Conservation (phyloP, 2,113 vertebrate species). For the Thamnaconus septentrionalis region DNA sequence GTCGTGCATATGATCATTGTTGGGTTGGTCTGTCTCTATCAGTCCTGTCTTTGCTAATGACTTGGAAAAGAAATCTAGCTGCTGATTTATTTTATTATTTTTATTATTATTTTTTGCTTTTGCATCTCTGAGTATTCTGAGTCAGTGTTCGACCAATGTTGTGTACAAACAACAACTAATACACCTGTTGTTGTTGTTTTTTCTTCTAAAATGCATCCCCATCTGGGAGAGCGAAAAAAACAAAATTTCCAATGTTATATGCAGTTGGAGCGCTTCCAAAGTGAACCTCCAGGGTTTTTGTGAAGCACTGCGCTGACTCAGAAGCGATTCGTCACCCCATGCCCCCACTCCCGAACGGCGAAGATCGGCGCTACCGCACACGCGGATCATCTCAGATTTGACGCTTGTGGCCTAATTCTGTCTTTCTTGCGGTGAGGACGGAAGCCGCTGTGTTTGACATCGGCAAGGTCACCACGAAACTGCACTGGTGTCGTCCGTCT, state of each 20-base stretch:
- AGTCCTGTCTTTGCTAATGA: constrained; percentile 51
- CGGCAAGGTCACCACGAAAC: constrained; percentile 15
- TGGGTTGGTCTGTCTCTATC: constrained; percentile 20
- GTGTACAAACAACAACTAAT: not conserved
- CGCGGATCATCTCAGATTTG: constrained; percentile 36
- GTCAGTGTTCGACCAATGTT: constrained; percentile 47
- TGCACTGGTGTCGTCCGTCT: not conserved
- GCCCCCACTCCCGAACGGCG: constrained; percentile 12
- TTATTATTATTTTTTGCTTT: constrained; percentile 1
- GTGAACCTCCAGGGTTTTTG: constrained; percentile 3
- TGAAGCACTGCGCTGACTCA: constrained; percentile 50
- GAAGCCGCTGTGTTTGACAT: constrained; percentile 7
- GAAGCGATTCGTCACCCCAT: constrained; percentile 36
- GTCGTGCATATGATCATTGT: constrained; percentile 37
- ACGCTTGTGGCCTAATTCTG: constrained; percentile 43
- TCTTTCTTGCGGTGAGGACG: constrained; percentile 20
- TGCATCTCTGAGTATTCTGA: constrained; percentile 47
- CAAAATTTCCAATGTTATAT: constrained; percentile 6
- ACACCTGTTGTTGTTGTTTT: not conserved
- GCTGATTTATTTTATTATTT: constrained; percentile 46
- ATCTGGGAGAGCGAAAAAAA: not conserved
- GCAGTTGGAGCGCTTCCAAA: constrained; percentile 11
- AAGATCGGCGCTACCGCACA: constrained; percentile 20
- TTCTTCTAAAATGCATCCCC: too few relatives aligned
- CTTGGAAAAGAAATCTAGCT: constrained; percentile 13